Evolutionary conservation across 1,140 invertebrate species (phyloP), one percentile per base, ranked within the genome.

Genomic region (Drosophila gunungcola): DNA sequence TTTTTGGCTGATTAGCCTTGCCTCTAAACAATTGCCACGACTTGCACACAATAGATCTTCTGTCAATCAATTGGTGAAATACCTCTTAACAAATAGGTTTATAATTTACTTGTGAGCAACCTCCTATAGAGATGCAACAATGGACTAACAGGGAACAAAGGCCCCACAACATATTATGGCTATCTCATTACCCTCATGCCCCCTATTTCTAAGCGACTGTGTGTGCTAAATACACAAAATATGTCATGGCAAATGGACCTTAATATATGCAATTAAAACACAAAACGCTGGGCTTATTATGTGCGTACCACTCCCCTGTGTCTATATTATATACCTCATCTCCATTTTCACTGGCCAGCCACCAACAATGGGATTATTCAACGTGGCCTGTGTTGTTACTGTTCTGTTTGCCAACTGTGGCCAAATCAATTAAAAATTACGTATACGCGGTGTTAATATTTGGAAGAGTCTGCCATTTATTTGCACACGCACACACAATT

Each of bases 391-490:
- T 53, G 72, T 39, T 57, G 38, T 53, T 53, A 46, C 68, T 78
- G 69, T 41, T n/a, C 65, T 75, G 69, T 86, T 85, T 86, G 86
- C 74, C 60, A 73, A 64, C 38, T 89, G 79, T 53, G 79, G 75
- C 67, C 83, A 86, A 86, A 88, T 86, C 83, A 86, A 86, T 86
- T 89, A 88, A 89, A 88, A 88, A 88, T 88, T 88, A 89, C 79
- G 84, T 72, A 88, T 88, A 88, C 83, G 84, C 83, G 83, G 62
- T 77, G 83, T 65, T 79, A 89, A 88, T 80, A 88, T 88, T 88
- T 89, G 67, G 42, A 58, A 73, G 58, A 41, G 62, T 68, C 61
- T 49, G 68, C 56, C 57, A 55, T 45, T 29, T 86, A 76, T 88
- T 86, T 88, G 69, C 49, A 48, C 75, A 69, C n/a, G 29, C n/a